Conservation (phyloP, 2,888 invertebrate species). For the Neoitamus cyanurus region DNA sequence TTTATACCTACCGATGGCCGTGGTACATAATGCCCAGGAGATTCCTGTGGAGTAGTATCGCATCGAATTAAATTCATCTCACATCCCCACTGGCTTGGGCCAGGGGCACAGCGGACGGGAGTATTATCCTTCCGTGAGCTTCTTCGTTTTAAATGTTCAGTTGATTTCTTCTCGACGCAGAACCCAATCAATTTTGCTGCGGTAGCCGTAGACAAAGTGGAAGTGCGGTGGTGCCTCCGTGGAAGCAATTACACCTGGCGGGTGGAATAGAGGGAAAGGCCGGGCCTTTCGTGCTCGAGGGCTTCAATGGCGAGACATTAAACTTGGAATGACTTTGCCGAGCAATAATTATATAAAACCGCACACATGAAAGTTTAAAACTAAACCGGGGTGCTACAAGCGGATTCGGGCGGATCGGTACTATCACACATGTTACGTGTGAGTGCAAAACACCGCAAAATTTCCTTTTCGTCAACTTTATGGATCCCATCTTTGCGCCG, state of each 20-base stretch:
- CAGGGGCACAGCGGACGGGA: background rate
- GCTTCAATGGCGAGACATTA: background rate
- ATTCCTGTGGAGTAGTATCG: background rate
- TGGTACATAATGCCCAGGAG: background rate
- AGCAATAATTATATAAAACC: slow-evolving; percentile 17
- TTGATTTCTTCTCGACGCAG: background rate
- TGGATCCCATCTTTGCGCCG: background rate
- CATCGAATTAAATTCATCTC: background rate
- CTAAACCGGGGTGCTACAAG: background rate
- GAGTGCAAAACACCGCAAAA: slow-evolving; percentile 1
- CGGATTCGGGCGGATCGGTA: background rate
- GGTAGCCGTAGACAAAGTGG: background rate
- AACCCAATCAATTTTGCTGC: background rate
- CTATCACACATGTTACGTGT: background rate
- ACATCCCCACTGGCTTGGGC: background rate
- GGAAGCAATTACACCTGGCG: background rate
- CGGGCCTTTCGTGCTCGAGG: background rate
- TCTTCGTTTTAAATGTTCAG: background rate
- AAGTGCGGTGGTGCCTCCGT: background rate
- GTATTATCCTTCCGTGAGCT: background rate
- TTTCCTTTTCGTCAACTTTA: slow-evolving; percentile 18
- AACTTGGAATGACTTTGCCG: background rate
- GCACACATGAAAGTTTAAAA: slow-evolving; percentile 15
- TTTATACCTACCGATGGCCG: background rate
- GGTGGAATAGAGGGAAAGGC: background rate